Evolutionary conservation across 2,888 invertebrate genomes (phyloP), one percentile per base, ranked within the genome.

Genomic region (Pterostichus niger): DNA sequence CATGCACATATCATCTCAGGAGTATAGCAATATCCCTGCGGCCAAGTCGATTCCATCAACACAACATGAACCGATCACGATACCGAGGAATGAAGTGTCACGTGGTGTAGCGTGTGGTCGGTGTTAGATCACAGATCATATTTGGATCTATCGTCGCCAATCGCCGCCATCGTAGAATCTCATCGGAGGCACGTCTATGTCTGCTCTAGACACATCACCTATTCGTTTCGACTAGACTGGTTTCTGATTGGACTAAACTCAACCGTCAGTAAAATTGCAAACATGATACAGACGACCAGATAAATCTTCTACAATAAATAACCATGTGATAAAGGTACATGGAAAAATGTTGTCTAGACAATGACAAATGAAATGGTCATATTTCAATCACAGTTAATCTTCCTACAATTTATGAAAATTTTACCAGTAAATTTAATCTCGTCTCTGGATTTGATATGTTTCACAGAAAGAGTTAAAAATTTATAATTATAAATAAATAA

Each of bases 261-360:
- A 86, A 85, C 86, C 86, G 86, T 84, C 86, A 84, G 86, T 85
- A 86, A 86, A 86, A 86, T 86, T 86, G 86, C 85, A 85, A 86
- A 85, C 85, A 85, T 84, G 85, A 81, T 61, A 81, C 79, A 56
- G 35, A 17, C 76, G 81, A 81, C 84, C 85, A 73, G 78, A 56
- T 49, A 78, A 80, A 35, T 77, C 75, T 9, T 54, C 49, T n/a
- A 10, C 13, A 15, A 59, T 59, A 49, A 15, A 13, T 6, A 10
- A 24, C 59, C 2, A 59, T 59, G 7, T 1, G 17, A 24, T 59
- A 24, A 24, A 24, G 24, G 24, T 54, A 40, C 6, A 9, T 40
- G 9, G 7, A 40, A 40, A n/a, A 9, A 40, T 40, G 1, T 6
- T 3, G 24, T 24, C 3, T 24, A 24, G 24, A 24, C 24, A 24